Base-by-base conservation (phyloP, 2,888 invertebrate genomes). In the Clivina fossor region DNA sequence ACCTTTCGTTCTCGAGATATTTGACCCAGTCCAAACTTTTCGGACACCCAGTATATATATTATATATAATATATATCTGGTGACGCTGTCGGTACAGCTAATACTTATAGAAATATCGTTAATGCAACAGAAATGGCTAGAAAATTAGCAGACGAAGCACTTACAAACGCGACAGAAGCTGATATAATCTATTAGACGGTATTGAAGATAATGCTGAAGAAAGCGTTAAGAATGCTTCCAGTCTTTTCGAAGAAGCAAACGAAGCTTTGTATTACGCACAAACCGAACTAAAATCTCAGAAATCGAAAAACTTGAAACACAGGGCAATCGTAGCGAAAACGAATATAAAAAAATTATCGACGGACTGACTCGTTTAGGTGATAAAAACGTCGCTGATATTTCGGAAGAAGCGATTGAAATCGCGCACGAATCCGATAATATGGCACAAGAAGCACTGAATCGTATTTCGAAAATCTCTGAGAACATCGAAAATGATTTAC, bases 21-120 rank as follows among this genome's bases (percentile, higher is more conserved):
- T n/a, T n/a, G n/a, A n/a, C n/a, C n/a, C n/a, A n/a, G n/a, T n/a
- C n/a, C n/a, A n/a, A n/a, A n/a, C n/a, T n/a, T n/a, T n/a, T n/a
- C n/a, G n/a, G n/a, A n/a, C n/a, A n/a, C n/a, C n/a, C n/a, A n/a
- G n/a, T n/a, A n/a, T n/a, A n/a, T n/a, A n/a, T n/a, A n/a, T n/a
- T n/a, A n/a, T n/a, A n/a, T n/a, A n/a, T n/a, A n/a, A n/a, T n/a
- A n/a, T 62, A 83, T 84, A 47, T 83, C 90, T 0, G 85, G 86
- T 59, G 83, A 85, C 63, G 93, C 93, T 0, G 84, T 94, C 19
- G 80, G 80, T 61, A 96, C 95, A 0, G 94, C 93, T 0, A 89
- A 88, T 1, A 91, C 93, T 0, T 96, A 94, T 70, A 82, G 84
- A 2, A 85, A 89, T 58, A 97, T 97, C 54, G 86, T 86, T 0